Conservation (phyloP, 2,113 vertebrate species). For the Onychorhynchus coronatus region DNA sequence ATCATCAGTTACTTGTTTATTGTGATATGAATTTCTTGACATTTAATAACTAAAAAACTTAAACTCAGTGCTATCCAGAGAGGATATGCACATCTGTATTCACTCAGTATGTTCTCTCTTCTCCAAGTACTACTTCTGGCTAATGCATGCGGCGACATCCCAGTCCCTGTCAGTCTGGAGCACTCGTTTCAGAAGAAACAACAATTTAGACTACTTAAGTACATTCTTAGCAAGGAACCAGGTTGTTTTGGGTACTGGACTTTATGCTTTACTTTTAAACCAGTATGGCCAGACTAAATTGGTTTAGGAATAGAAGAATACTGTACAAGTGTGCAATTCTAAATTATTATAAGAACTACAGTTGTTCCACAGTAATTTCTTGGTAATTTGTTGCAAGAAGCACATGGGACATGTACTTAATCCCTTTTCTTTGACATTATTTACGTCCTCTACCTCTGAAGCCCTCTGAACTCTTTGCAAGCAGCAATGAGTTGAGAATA, state of each 20-base stretch:
- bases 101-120: not conserved
- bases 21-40: not conserved
- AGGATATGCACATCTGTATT: not conserved
- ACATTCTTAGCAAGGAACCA: not conserved
- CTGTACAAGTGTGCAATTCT: not conserved
- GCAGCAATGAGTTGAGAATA: not conserved
- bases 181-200: accelerated
- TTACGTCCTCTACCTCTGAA: not conserved
- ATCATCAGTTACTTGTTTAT: not conserved
- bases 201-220: not conserved
- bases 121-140: accelerated
- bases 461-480: not conserved
- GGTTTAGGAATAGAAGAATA: not conserved
- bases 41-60: not conserved
- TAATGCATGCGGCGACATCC: not conserved
- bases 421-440: not conserved
- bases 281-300: not conserved
- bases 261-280: not conserved
- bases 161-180: not conserved
- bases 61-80: not conserved
- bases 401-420: not conserved
- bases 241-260: not conserved
- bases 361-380: not conserved
- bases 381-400: not conserved
- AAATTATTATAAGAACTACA: not conserved